Evolutionary conservation across 2,113 vertebrate genomes (phyloP).

Genomic region (Halichoerus grypus): DNA sequence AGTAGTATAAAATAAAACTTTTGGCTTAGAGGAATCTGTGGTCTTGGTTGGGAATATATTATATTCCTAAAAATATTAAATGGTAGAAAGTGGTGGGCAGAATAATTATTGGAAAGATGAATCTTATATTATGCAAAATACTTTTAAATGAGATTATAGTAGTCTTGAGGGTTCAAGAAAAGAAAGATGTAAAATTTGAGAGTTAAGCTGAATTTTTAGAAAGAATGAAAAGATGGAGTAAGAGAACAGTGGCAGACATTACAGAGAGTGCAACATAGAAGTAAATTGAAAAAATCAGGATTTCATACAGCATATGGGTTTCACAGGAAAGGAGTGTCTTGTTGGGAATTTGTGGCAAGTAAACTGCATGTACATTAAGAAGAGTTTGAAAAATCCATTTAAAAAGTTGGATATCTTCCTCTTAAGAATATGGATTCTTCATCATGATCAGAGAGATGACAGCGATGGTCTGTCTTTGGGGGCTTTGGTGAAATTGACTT

Average conservation of each 20-base stretch:
- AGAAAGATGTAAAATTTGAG: not conserved
- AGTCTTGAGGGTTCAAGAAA: not conserved
- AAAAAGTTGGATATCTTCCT: not conserved
- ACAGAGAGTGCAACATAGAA: not conserved
- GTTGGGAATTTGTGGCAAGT: accelerated
- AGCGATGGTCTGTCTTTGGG: not conserved
- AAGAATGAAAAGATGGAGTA: not conserved
- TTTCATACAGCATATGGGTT: not conserved
- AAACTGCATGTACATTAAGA: not conserved
- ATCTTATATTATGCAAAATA: not conserved
- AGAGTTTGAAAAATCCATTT: not conserved
- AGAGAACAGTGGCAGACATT: not conserved
- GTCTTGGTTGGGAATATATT: not conserved
- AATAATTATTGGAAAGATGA: not conserved
- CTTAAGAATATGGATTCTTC: not conserved
- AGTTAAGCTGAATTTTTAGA: not conserved
- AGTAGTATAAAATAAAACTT: not conserved
- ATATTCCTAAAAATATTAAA: not conserved
- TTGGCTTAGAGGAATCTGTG: not conserved
- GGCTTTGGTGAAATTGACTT: not conserved
- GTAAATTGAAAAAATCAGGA: not conserved
- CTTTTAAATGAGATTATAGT: not conserved
- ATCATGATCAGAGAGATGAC: not conserved
- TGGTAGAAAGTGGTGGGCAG: not conserved
- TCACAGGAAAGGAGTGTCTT: not conserved